These are phyloP conservation scores for Ligdia adustata DNA, from an alignment of 2,888 invertebrate species.

Conservation along the genomic window DNA sequence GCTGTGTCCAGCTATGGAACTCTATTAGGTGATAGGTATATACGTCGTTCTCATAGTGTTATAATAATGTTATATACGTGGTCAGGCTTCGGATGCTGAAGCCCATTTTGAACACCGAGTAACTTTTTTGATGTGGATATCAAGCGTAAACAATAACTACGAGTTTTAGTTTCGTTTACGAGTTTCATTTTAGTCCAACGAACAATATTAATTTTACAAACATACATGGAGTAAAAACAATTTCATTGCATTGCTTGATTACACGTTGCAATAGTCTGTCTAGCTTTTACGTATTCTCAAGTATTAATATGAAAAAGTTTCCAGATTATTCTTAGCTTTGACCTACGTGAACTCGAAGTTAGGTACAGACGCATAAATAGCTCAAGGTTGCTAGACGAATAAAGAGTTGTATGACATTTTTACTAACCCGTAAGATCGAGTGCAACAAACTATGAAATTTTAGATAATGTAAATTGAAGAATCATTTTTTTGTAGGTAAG, in stretches of 20 bases:
- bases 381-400: conserved; percentile 38
- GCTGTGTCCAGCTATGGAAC: no score
- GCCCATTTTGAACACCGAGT: no score
- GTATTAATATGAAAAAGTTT: conserved; percentile 19
- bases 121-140: no score
- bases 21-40: no score
- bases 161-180: no score
- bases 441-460: conserved; percentile 2
- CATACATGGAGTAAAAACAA: not conserved
- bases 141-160: not conserved
- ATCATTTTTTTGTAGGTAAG: conserved; percentile 10
- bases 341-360: conserved; percentile 31
- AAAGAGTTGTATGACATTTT: conserved; percentile 32
- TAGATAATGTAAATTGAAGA: conserved; percentile 12
- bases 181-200: no score
- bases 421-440: conserved; percentile 11
- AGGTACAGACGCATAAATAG: conserved; percentile 37
- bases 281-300: conserved; percentile 2
- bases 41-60: no score
- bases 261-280: no score
- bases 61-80: no score
- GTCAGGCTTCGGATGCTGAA: no score
- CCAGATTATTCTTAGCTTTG: conserved; percentile 27
- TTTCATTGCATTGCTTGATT: no score
- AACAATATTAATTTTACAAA: no score